A percentile compares a stretch with the other conserved stretches of the same genome.
phyloP scores from a whole-genome alignment of 2,113 vertebrate species.

The Tachysurus fulvidraco region DNA sequence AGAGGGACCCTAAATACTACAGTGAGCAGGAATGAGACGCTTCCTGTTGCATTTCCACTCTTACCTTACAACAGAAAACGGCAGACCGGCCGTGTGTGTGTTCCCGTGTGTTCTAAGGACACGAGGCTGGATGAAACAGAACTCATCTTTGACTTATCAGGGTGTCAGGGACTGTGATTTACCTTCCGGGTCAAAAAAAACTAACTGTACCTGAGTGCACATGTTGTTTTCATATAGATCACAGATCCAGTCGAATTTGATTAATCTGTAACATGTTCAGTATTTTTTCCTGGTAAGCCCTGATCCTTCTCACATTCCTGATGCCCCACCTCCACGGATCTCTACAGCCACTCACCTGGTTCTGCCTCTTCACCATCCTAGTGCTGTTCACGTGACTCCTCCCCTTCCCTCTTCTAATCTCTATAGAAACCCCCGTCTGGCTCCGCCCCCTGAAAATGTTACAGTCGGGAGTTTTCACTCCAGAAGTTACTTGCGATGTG shows the following conservation, averaged over 20 bases:
- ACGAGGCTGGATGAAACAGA: not conserved
- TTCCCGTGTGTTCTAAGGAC: not conserved
- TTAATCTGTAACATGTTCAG: not conserved
- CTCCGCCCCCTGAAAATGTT: not conserved
- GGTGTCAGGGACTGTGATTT: not conserved
- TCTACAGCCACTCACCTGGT: not conserved
- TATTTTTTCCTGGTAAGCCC: not conserved
- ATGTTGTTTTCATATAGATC: not conserved
- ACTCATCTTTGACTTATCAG: too few relatives aligned
- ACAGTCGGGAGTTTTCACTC: not conserved
- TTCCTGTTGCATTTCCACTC: not conserved
- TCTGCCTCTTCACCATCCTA: not conserved
- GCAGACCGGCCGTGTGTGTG: too few relatives aligned
- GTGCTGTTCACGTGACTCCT: not conserved
- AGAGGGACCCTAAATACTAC: conserved; percentile 31
- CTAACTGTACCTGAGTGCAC: not conserved
- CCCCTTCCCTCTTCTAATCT: not conserved
- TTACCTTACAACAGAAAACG: not conserved
- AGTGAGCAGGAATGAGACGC: not conserved
- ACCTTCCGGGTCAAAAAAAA: not conserved
- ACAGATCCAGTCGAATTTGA: not conserved
- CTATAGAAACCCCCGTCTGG: not conserved
- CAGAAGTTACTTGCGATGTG: not conserved
- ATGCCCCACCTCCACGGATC: not conserved
- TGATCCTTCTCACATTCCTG: not conserved